Conservation (phyloP, 2,888 invertebrate genomes). For the Amblyjoppa proteus region DNA sequence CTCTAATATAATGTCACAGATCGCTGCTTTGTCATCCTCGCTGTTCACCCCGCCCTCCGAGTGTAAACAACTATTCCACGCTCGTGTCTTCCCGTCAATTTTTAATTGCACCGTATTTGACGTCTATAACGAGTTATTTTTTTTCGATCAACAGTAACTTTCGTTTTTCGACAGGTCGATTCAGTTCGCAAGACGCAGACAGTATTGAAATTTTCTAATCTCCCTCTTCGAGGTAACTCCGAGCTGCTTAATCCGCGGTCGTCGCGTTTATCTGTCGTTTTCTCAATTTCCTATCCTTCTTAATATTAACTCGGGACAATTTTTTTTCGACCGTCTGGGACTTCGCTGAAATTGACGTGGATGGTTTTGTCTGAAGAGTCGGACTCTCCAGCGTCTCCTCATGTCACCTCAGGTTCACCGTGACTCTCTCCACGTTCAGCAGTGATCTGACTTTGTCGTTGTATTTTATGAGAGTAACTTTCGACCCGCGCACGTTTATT, state of each 20-base stretch:
- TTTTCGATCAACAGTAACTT: conserved; percentile 31
- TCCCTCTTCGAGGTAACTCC: conserved; percentile 9
- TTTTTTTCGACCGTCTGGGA: conserved; percentile 62
- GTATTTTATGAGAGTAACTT: conserved; percentile 93
- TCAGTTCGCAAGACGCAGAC: conserved; percentile 29
- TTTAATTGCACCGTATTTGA: conserved; percentile 72
- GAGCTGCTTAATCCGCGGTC: conserved; percentile 33
- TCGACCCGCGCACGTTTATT: conserved; percentile 92
- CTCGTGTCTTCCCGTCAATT: conserved; percentile 57
- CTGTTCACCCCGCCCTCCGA: conserved; percentile 57
- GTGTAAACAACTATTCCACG: conserved; percentile 69
- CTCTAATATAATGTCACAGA: conserved; percentile 82
- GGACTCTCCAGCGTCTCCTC: conserved; percentile 76
- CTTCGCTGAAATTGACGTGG: conserved; percentile 75
- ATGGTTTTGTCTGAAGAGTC: conserved; percentile 76
- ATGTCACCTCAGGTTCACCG: conserved; percentile 88
- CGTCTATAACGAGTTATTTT: conserved; percentile 62
- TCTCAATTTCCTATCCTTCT: conserved; percentile 60
- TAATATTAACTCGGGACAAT: conserved; percentile 39
- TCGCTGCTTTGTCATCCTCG: conserved; percentile 77
- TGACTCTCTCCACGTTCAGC: conserved; percentile 92
- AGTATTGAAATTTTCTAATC: background rate
- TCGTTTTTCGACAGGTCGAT: conserved; percentile 3
- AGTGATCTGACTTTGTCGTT: conserved; percentile 93
- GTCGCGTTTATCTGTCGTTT: conserved; percentile 44